Conservation (phyloP, 1,140 invertebrate genomes). For the Drosophila sechellia region DNA sequence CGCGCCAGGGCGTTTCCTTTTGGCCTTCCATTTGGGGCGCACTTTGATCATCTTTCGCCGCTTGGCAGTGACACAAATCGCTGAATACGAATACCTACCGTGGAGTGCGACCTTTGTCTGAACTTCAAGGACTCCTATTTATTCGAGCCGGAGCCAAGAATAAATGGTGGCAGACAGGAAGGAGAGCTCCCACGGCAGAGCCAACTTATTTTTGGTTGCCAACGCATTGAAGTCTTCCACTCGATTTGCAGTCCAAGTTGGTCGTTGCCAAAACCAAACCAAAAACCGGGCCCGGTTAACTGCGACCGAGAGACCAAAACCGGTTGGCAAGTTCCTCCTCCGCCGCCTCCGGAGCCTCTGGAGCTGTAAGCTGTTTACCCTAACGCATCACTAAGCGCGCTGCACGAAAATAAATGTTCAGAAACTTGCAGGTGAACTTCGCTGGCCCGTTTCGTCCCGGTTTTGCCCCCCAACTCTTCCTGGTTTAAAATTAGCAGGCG, state of each 20-base stretch:
- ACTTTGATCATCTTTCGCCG: constrained; percentile 22
- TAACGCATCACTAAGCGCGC: constrained; percentile 73
- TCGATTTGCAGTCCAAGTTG: constrained; percentile 67
- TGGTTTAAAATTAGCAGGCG: constrained; percentile 73
- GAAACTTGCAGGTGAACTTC: constrained; percentile 66
- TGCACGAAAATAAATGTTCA: constrained; percentile 72
- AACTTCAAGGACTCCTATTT: constrained; percentile 71
- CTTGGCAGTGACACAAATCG: constrained; percentile 52
- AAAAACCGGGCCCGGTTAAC: constrained; percentile 39
- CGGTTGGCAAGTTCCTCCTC: constrained; percentile 11
- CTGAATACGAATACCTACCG: constrained; percentile 46
- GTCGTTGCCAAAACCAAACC: constrained; percentile 35
- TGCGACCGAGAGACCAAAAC: constrained; percentile 7
- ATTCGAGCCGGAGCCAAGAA: constrained; percentile 62
- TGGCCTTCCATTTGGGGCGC: constrained; percentile 6
- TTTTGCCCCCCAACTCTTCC: neutral
- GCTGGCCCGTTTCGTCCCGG: constrained; percentile 10
- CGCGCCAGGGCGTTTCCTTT: constrained; percentile 21
- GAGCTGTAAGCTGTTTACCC: constrained; percentile 30
- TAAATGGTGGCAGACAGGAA: constrained; percentile 42
- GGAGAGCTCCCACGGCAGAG: constrained; percentile 26
- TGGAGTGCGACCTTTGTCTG: constrained; percentile 66
- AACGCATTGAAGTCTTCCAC: constrained; percentile 76
- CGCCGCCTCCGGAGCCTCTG: neutral
- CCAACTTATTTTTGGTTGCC: constrained; percentile 68